These are phyloP conservation scores for Lasioglossum figueresi DNA, from an alignment of 2,888 invertebrate genomes.

Conservation along the genomic window DNA sequence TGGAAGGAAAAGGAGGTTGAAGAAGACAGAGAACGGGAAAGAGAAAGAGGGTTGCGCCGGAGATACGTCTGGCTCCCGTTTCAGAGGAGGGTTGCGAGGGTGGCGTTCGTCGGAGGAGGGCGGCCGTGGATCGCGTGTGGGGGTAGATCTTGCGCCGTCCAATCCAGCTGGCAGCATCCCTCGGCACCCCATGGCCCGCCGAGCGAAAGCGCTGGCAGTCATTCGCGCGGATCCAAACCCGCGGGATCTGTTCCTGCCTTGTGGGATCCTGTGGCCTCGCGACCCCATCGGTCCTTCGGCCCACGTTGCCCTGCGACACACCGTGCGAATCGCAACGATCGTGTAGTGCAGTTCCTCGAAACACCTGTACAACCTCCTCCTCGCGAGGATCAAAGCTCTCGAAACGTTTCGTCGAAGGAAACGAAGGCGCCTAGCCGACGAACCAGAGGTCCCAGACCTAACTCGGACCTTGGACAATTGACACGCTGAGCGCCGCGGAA, in stretches of 20 bases:
- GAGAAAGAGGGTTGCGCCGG: conserved; percentile 48
- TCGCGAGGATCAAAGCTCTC: background rate
- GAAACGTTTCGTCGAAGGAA: conserved; percentile 30
- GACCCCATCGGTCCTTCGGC: background rate
- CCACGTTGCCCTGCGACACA: background rate
- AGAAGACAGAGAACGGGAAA: conserved; percentile 19
- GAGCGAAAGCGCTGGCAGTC: conserved; percentile 78
- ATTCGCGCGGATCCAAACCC: conserved; percentile 81
- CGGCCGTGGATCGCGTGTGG: conserved; percentile 69
- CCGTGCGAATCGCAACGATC: background rate
- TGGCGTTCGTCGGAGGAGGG: conserved; percentile 50
- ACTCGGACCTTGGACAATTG: background rate
- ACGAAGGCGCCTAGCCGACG: background rate
- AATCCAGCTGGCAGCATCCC: conserved; percentile 82
- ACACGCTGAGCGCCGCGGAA: background rate
- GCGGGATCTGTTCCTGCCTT: conserved; percentile 71
- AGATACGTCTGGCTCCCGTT: conserved; percentile 56
- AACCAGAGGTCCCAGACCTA: conserved; percentile 6
- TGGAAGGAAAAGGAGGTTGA: conserved; percentile 20
- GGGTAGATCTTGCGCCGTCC: conserved; percentile 82
- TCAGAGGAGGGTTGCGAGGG: conserved; percentile 21
- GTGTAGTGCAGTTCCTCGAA: conserved; percentile 6
- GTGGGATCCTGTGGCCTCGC: conserved; percentile 27
- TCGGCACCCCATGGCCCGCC: conserved; percentile 69
- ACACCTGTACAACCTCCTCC: background rate